Conservation (phyloP, 1,140 invertebrate species). For the Drosophila bifasciata region DNA sequence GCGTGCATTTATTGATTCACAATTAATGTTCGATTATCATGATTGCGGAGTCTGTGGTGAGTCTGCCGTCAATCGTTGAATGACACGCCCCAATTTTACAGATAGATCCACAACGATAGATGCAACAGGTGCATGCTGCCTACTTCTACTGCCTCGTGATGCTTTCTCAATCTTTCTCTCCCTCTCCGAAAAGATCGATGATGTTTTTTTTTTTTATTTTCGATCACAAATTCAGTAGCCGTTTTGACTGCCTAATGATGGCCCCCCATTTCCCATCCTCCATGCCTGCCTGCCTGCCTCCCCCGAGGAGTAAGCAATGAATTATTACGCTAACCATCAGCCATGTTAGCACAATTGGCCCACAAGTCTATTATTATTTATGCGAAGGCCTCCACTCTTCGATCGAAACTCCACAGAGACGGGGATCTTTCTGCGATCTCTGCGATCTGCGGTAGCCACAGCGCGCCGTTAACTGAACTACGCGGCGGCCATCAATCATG, state of each 20-base stretch:
- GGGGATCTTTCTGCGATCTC: slow-evolving; percentile 5
- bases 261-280: slow-evolving; percentile 36
- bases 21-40: slow-evolving; percentile 77
- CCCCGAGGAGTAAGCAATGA: slow-evolving; percentile 49
- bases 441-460: slow-evolving; percentile 21
- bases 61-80: slow-evolving; percentile 19
- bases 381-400: slow-evolving; percentile 60
- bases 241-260: slow-evolving; percentile 79
- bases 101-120: slow-evolving; percentile 33
- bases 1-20: slow-evolving; percentile 80
- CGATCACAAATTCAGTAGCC: slow-evolving; percentile 77
- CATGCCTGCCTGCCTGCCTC: no score
- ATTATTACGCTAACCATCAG: slow-evolving; percentile 80
- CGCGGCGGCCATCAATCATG: slow-evolving; percentile 75
- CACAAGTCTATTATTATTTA: slow-evolving; percentile 81
- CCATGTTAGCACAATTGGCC: slow-evolving; percentile 81
- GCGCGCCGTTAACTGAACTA: slow-evolving; percentile 72
- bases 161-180: slow-evolving; percentile 15
- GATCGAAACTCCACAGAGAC: slow-evolving; percentile 9
- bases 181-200: slow-evolving; percentile 15
- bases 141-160: not conserved
- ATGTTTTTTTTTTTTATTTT: slow-evolving; percentile 30
- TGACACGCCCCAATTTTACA: slow-evolving; percentile 72
- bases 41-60: slow-evolving; percentile 42
- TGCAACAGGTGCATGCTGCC: slow-evolving; percentile 36